These are phyloP conservation scores for Allophyes oxyacanthae DNA, from an alignment of 2,888 invertebrate species.

Conservation along the genomic window DNA sequence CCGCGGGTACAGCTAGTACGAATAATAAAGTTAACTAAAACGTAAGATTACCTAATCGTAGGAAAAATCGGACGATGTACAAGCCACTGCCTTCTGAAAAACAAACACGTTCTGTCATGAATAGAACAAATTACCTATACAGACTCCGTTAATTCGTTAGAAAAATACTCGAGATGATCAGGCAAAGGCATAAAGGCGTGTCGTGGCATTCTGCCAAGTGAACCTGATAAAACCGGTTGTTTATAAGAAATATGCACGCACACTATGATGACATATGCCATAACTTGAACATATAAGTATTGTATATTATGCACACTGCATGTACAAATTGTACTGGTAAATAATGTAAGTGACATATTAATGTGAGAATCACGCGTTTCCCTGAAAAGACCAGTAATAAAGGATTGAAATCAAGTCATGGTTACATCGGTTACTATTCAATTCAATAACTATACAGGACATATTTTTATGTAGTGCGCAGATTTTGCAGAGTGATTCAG, in stretches of 20 bases:
- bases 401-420: no score
- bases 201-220: slow-evolving; percentile 45
- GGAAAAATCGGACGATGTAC: neutral
- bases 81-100: slow-evolving; percentile 2
- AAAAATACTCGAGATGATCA: slow-evolving; percentile 29
- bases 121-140: slow-evolving; percentile 1
- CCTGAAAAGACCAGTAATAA: no score
- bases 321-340: neutral
- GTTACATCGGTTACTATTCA: no score
- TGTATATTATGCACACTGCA: slow-evolving; percentile 3
- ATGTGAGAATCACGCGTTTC: slow-evolving; percentile 1
- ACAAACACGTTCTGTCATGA: slow-evolving; percentile 5
- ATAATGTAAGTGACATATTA: slow-evolving; percentile 3
- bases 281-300: slow-evolving; percentile 12
- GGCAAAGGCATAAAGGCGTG: slow-evolving; percentile 51
- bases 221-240: slow-evolving; percentile 34
- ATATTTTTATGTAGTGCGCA: no score
- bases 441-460: no score
- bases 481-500: no score
- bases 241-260: slow-evolving; percentile 34
- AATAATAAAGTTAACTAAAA: no score
- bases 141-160: slow-evolving; percentile 21
- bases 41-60: neutral
- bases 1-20: no score
- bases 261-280: slow-evolving; percentile 32